Evolutionary conservation across 2,113 vertebrate genomes (phyloP).

Genomic region (Pterocles gutturalis): DNA sequence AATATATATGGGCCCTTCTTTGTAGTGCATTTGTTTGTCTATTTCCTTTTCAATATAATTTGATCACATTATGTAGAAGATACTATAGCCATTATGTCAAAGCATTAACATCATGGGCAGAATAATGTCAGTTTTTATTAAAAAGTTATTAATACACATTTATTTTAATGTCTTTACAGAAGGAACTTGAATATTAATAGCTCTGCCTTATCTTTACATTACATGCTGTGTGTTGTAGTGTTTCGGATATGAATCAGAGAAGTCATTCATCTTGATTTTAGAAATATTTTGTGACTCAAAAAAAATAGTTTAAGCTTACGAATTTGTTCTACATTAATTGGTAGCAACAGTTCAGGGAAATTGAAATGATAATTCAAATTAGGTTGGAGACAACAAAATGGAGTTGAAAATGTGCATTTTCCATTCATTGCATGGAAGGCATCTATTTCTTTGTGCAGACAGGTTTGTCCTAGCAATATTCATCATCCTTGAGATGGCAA

Average conservation of each 20-base stretch:
- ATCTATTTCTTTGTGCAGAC: not conserved
- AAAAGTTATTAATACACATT: constrained; percentile 14
- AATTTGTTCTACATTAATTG: not conserved
- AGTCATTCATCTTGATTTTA: not conserved
- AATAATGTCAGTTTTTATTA: constrained; percentile 38
- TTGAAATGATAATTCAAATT: not conserved
- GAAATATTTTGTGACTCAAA: not conserved
- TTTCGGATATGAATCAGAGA: not conserved
- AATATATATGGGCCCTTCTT: not conserved
- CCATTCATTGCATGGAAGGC: not conserved
- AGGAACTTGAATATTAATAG: not conserved
- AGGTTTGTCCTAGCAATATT: not conserved
- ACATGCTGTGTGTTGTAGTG: not conserved
- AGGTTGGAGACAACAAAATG: not conserved
- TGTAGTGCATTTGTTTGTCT: not conserved
- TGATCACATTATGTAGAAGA: not conserved
- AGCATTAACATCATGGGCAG: not conserved
- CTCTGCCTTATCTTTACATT: not conserved
- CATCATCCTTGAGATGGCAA: not conserved
- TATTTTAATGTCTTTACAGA: constrained; percentile 23
- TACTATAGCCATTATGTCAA: constrained; percentile 14
- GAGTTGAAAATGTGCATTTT: not conserved
- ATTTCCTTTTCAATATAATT: not conserved
- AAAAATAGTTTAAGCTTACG: not conserved
- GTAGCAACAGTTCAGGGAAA: not conserved